Conservation (phyloP, 2,888 invertebrate species). For the Drosophila multiciliata region DNA sequence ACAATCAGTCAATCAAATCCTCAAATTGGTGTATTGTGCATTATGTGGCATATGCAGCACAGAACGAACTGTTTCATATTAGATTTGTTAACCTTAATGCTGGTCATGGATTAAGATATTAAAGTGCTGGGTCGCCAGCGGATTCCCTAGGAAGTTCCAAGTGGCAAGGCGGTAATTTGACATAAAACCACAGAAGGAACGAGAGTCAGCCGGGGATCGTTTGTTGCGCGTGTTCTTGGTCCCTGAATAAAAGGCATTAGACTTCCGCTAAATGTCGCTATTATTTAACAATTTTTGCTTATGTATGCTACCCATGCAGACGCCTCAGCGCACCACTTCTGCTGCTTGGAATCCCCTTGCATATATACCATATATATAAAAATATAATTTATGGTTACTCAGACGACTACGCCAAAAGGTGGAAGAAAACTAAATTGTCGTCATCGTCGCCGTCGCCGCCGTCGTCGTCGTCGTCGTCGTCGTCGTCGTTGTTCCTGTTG, state of each 20-base stretch:
- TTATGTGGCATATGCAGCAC: conserved; percentile 32
- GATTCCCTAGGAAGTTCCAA: neutral
- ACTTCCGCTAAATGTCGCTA: conserved; percentile 79
- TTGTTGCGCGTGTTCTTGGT: conserved; percentile 69
- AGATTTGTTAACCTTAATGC: conserved; percentile 8
- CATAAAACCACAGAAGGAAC: conserved; percentile 36
- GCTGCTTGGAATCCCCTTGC: conserved; percentile 3
- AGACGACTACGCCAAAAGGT: conserved; percentile 50
- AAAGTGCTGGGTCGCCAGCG: conserved; percentile 16
- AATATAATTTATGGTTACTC: conserved; percentile 76
- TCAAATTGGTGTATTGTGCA: conserved; percentile 34
- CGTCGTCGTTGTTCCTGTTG: conserved; percentile 16
- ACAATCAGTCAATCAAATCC: conserved; percentile 33
- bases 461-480: conserved; percentile 37
- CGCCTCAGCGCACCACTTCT: neutral
- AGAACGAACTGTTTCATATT: conserved; percentile 8
- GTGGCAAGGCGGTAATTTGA: conserved; percentile 49
- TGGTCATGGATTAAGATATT: conserved; percentile 65
- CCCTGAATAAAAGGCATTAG: conserved; percentile 59
- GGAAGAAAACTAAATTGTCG: conserved; percentile 70
- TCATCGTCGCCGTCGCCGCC: conserved; percentile 29
- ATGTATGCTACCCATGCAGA: conserved; percentile 59
- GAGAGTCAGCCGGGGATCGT: conserved; percentile 48
- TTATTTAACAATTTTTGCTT: conserved; percentile 77
- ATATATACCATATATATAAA: conserved; percentile 25